Evolutionary conservation across 2,797 vertebrate genomes (phyloP).

Genomic region (Parauchenoglanis ngamensis): DNA sequence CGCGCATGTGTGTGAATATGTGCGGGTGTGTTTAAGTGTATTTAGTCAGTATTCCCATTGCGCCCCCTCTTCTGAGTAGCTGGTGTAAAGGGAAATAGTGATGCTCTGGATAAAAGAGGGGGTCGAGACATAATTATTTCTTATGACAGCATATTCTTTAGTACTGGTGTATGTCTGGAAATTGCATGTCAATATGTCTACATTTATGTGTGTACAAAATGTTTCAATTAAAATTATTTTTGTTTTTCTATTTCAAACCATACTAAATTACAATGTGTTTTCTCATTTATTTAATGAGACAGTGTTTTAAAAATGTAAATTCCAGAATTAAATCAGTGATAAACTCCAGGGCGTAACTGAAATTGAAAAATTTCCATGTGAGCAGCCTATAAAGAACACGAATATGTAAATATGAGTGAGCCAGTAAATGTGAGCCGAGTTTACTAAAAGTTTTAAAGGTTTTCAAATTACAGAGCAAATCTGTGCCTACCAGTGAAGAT

Average conservation of each 20-base stretch:
- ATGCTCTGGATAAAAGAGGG: constrained; percentile 54
- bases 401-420: not conserved
- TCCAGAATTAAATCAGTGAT: not conserved
- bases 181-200: constrained; percentile 29
- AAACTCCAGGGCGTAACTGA: not conserved
- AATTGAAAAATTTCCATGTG: not conserved
- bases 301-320: not conserved
- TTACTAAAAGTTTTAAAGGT: constrained; percentile 23
- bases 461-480: constrained; percentile 36
- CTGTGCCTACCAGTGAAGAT: not conserved
- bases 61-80: constrained; percentile 66
- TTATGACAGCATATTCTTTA: constrained; percentile 30
- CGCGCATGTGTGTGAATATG: no score
- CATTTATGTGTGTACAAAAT: constrained; percentile 21
- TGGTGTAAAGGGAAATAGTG: constrained; percentile 69
- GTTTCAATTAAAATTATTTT: not conserved
- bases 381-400: not conserved
- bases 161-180: constrained; percentile 34
- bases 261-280: not conserved
- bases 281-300: not conserved
- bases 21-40: constrained; percentile 26
- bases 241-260: not conserved
- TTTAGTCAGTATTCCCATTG: constrained; percentile 57
- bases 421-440: not conserved
- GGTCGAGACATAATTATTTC: constrained; percentile 30